Evolutionary conservation across 2,113 vertebrate genomes (phyloP), one percentile per base, ranked within the genome.

Genomic region (Corydoras sp.): DNA sequence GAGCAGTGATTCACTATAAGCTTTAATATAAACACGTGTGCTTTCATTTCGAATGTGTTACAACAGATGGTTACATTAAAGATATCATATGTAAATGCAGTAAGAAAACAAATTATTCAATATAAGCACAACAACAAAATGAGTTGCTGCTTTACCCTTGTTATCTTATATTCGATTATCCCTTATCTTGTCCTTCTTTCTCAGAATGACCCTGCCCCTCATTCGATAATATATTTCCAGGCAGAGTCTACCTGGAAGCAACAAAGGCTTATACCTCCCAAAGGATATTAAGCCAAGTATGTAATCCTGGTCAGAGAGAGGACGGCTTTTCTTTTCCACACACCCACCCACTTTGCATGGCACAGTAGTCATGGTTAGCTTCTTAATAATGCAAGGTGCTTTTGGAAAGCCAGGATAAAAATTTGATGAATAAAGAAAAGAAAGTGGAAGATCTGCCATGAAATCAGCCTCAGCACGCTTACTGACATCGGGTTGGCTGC

Each of bases 381-480:
- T 56, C 56, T 83, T 62, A 83, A 79, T 81, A 82, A 81, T 82
- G 55, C 48, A 83, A 59, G 11, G 50, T 5, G 15, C 71, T 79
- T 81, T 74, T 67, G 77, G 74, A 82, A 76, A 77, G 61, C 71
- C 58, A 14, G 54, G 50, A 79, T 82, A 55, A 79, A 81, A 82
- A 70, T 81, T 78, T 76, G 29, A 83, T 80, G 68, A 71, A 53
- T n/a, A 58, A 73, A 63, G 68, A 73, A 67, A 18, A 30, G 65
- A 79, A 79, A 75, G 65, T 62, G 64, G 74, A 71, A 73, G 76
- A 81, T 72, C 77, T 78, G 69, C 66, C 61, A 73, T 78, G 77
- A 77, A 82, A 78, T 79, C 79, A 81, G 77, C 69, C 80, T 79
- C 69, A 55, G 67, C 29, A 30, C 74, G 73, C 77, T 76, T 75